Percentiles rank a stretch among this genome's conserved stretches.
These are phyloP conservation scores for Scolanthus callimorphus DNA, from an alignment of 92 coral and sea anemone genomes.

Conservation along the genomic window DNA sequence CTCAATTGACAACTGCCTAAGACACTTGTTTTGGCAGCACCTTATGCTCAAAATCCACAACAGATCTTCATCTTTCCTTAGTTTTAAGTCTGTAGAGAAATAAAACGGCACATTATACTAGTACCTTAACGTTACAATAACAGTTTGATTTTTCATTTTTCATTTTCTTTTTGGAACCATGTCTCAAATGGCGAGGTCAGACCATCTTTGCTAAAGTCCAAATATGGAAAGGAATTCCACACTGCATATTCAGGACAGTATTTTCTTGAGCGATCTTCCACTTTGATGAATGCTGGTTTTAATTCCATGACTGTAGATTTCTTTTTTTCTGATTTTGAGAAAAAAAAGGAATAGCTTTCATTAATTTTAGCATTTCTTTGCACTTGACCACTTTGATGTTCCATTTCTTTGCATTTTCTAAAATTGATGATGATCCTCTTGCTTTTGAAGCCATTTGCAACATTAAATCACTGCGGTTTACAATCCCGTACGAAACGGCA, in stretches of 20 bases:
- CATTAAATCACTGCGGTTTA: conserved; percentile 19
- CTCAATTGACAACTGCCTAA: conserved; percentile 21
- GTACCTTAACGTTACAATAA: not conserved
- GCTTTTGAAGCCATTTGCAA: conserved; percentile 12
- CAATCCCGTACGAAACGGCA: too few relatives aligned
- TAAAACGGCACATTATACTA: not conserved
- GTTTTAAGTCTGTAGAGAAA: conserved; percentile 1
- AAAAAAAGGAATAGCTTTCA: not conserved
- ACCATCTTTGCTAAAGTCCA: not conserved
- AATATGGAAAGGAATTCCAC: not conserved
- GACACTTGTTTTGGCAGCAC: conserved; percentile 21
- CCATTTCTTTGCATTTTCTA: not conserved
- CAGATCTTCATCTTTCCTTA: conserved; percentile 11
- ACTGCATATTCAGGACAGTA: conserved; percentile 32
- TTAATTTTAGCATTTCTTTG: not conserved
- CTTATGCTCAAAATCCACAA: conserved; percentile 21
- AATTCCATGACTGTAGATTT: not conserved
- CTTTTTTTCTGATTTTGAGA: not conserved
- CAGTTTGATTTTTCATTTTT: not conserved
- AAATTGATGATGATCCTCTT: conserved; percentile 1
- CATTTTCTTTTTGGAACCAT: not conserved
- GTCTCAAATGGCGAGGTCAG: not conserved
- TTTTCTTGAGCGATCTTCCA: conserved; percentile 30
- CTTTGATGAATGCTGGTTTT: conserved; percentile 1
- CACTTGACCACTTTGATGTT: not conserved